These are phyloP conservation scores for Microtus ochrogaster DNA, from an alignment of 2,113 vertebrate species.

Conservation along the genomic window DNA sequence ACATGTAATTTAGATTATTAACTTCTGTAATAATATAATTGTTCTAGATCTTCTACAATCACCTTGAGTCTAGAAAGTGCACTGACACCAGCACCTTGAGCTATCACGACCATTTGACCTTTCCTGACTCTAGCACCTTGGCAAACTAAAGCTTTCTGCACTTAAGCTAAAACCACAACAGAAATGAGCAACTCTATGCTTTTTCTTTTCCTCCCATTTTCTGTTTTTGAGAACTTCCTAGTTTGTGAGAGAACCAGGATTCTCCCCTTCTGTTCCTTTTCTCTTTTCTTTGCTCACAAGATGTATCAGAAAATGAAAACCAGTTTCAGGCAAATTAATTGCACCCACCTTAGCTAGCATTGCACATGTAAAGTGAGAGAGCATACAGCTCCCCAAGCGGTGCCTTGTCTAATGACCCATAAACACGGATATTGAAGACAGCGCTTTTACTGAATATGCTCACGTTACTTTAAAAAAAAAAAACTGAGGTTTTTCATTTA, in stretches of 20 bases:
- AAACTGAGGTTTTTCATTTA: neutral
- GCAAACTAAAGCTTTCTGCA: neutral
- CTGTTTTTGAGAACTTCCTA: neutral
- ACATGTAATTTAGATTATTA: neutral
- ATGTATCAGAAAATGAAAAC: slow-evolving; percentile 33
- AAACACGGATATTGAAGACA: neutral
- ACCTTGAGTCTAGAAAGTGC: neutral
- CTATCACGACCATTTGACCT: neutral
- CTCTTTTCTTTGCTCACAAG: neutral
- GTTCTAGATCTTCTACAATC: neutral
- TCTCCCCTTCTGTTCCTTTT: neutral
- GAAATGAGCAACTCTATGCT: neutral
- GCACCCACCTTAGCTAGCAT: slow-evolving; percentile 2
- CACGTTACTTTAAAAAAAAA: neutral
- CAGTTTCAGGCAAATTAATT: neutral
- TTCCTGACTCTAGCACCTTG: neutral
- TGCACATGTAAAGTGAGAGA: neutral
- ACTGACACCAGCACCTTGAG: neutral
- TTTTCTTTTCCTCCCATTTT: neutral
- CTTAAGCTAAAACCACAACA: neutral
- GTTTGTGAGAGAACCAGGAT: neutral
- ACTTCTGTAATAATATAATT: neutral
- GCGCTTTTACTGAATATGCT: neutral
- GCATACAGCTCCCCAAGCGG: neutral
- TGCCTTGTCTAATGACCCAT: neutral